These are phyloP conservation scores for Acleris cristana DNA, from an alignment of 2,888 invertebrate genomes.

Conservation along the genomic window DNA sequence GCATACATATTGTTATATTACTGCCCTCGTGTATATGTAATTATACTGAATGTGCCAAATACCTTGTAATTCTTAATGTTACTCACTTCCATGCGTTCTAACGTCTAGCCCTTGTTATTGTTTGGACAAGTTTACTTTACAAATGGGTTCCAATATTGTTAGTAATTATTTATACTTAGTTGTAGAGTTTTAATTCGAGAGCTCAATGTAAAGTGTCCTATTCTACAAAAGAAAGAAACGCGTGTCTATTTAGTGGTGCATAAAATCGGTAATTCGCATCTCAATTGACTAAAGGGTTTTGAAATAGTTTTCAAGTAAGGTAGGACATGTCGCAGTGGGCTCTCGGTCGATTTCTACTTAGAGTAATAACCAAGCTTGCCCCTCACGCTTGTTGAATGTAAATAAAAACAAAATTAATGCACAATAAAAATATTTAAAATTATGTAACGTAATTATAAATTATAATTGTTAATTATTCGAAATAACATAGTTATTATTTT, in stretches of 20 bases:
- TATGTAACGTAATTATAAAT: conserved; percentile 58
- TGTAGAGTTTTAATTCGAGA: conserved; percentile 3
- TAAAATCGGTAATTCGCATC: too few relatives aligned
- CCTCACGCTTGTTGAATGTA: conserved; percentile 78
- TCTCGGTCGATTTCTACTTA: conserved; percentile 24
- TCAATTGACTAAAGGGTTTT: too few relatives aligned
- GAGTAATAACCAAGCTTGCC: conserved; percentile 66
- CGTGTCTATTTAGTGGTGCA: too few relatives aligned
- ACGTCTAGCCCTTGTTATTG: conserved; percentile 28
- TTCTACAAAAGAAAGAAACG: too few relatives aligned
- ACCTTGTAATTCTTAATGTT: conserved; percentile 25
- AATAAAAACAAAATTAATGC: conserved; percentile 69
- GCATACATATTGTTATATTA: conserved; percentile 46
- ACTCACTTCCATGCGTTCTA: conserved; percentile 26
- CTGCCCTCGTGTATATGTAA: conserved; percentile 43
- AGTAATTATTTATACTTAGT: conserved; percentile 16
- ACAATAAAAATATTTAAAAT: conserved; percentile 61
- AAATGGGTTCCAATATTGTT: conserved; percentile 13
- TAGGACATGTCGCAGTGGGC: too few relatives aligned
- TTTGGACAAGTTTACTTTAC: conserved; percentile 25
- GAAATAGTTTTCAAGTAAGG: too few relatives aligned
- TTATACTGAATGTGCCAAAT: conserved; percentile 63
- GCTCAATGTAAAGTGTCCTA: too few relatives aligned
- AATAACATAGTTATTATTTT: conserved; percentile 51
- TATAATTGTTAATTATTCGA: conserved; percentile 64